Base-by-base conservation (phyloP, 2,113 vertebrate species). In the Marcusenius ussheri region DNA sequence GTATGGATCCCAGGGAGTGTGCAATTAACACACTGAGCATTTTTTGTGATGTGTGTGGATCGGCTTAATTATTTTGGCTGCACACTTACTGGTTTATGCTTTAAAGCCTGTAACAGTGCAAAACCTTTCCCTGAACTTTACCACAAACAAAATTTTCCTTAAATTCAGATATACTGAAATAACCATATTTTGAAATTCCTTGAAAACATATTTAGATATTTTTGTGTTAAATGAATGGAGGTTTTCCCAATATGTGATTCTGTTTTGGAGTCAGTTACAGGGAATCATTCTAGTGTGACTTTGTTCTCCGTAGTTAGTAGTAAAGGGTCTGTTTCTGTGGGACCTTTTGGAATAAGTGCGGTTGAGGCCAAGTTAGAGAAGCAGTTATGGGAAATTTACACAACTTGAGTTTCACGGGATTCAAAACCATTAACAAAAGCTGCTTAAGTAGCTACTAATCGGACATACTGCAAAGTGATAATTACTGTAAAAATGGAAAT, bases 111-210 rank as follows among this genome's bases (percentile, higher is more conserved):
- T 15, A 51, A n/a, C 27, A 84, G 8, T 19, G 1, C 15, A 31
- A 85, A 47, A 45, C 83, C 46, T 49, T 85, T 85, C 42, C 46
- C 21, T 49, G 11, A 85, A 50, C 19, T 86, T 17, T 6, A 80
- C 5, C n/a, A 31, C 62, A 70, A n/a, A 24, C 39, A 46, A 45
- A 24, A n/a, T 0, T n/a, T 47, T n/a, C 46, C 46, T 47, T 45
- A 84, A 84, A 84, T 84, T n/a, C 83, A 21, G 83, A 84, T 70
- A 31, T 31, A 70, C 27, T 70, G 62, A 70, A 70, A 70, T 70
- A 13, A 70, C n/a, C 1, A 11, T 66, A 11, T 66, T 70, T 31
- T 31, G 27, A 80, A 80, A 42, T 80, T 42, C 31, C 5, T 42
- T 80, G 31, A 74, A 74, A 74, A 74, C 11, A 74, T 27, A 74